phyloP scores from a whole-genome alignment of 2,797 vertebrate genomes.

The Pempheris klunzingeri region DNA sequence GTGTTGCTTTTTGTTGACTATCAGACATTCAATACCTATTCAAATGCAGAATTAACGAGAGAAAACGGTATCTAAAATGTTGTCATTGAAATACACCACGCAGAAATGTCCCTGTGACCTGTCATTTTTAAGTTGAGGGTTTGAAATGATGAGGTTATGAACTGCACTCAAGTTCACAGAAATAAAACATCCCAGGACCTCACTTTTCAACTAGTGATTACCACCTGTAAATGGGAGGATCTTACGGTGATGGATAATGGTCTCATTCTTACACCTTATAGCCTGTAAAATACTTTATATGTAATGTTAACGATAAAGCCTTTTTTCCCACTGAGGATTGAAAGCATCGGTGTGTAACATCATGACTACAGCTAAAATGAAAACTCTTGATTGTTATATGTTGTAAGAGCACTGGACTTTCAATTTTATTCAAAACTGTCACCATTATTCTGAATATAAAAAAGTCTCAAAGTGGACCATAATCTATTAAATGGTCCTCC shows the following conservation, averaged over 20 bases:
- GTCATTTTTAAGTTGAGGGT: conserved; percentile 1
- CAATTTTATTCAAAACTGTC: background rate
- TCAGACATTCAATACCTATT: background rate
- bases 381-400: background rate
- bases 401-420: background rate
- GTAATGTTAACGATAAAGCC: background rate
- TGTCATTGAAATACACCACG: background rate
- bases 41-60: background rate
- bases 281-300: background rate
- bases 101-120: background rate
- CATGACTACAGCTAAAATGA: background rate
- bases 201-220: background rate
- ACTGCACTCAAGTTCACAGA: background rate
- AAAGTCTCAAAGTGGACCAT: background rate
- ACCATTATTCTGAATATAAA: background rate
- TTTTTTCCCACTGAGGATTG: background rate
- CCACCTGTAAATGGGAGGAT: background rate
- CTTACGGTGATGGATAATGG: conserved; percentile 1
- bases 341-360: conserved; percentile 10
- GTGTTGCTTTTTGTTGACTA: background rate
- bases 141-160: conserved; percentile 10
- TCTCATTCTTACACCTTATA: background rate
- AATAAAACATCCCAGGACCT: background rate
- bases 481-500: background rate
- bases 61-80: background rate